Percentiles rank a stretch among this genome's conserved stretches.
Conservation (phyloP, 53 echinoderm and acorn worm genomes). For the Luidia sarsii region DNA sequence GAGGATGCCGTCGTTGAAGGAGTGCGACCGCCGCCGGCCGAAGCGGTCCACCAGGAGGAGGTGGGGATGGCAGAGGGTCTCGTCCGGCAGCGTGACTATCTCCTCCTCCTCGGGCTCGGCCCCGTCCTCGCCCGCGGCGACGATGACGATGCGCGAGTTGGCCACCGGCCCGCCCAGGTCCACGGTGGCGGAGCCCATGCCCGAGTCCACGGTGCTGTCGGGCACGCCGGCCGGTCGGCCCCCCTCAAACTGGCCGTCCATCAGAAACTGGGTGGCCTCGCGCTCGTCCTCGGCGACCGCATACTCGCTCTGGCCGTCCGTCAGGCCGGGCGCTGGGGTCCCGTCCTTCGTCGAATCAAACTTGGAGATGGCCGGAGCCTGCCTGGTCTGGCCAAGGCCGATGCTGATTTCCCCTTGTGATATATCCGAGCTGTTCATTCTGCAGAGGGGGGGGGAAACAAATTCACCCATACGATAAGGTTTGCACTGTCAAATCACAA, state of each 20-base stretch:
- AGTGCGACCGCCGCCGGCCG: slow-evolving; percentile 57
- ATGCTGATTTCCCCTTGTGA: slow-evolving; percentile 70
- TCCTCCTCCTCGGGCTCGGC: slow-evolving; percentile 62
- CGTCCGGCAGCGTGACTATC: slow-evolving; percentile 40
- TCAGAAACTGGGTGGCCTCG: slow-evolving; percentile 35
- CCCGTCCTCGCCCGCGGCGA: slow-evolving; percentile 54
- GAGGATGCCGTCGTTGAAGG: slow-evolving; percentile 39
- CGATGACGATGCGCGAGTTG: slow-evolving; percentile 68
- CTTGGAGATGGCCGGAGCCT: slow-evolving; percentile 5
- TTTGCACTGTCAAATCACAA: no score
- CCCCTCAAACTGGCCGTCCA: background rate
- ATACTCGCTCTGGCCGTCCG: slow-evolving; percentile 1
- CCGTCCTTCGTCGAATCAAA: background rate
- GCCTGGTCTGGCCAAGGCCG: slow-evolving; percentile 29
- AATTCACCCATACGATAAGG: no score
- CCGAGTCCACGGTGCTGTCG: slow-evolving; percentile 50
- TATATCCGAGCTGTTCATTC: slow-evolving; percentile 40
- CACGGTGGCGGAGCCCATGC: slow-evolving; percentile 38
- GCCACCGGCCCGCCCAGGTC: slow-evolving; percentile 22
- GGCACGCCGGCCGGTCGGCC: background rate
- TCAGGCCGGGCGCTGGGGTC: slow-evolving; percentile 6
- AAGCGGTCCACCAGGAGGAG: slow-evolving; percentile 46
- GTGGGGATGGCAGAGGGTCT: slow-evolving; percentile 27
- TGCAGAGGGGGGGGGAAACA: background rate
- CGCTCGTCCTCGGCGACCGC: background rate